Evolutionary conservation across 2,797 vertebrate genomes (phyloP).

Genomic region (Thripadectes ignobilis): DNA sequence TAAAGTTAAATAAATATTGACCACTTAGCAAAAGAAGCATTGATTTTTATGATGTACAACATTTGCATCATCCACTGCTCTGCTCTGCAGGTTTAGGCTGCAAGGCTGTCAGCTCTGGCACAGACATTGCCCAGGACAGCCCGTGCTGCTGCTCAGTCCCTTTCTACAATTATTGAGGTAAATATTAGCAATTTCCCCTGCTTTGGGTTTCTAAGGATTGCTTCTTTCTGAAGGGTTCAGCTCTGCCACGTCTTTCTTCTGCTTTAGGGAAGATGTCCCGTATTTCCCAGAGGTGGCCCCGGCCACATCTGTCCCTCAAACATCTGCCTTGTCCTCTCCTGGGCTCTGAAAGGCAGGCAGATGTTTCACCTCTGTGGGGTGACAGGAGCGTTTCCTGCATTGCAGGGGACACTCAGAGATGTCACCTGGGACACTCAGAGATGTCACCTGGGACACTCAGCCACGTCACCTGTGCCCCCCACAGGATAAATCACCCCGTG

Average conservation of each 20-base stretch:
- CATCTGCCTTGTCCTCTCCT: neutral
- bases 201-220: neutral
- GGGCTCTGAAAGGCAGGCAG: neutral
- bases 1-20: constrained; percentile 95
- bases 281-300: rapidly evolving
- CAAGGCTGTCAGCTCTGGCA: neutral
- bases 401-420: neutral
- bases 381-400: neutral
- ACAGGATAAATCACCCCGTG: rapidly evolving
- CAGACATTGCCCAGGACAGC: neutral
- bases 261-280: rapidly evolving
- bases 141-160: neutral
- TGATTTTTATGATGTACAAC: constrained; percentile 89
- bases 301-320: rapidly evolving
- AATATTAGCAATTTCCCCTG: neutral
- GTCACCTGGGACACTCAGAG: neutral
- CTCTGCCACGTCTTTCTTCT: neutral
- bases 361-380: neutral
- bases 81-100: constrained; percentile 52
- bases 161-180: neutral
- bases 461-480: neutral
- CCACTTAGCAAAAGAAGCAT: constrained; percentile 93
- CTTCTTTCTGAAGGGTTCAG: neutral
- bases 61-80: constrained; percentile 83
- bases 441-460: neutral